These are phyloP conservation scores for Anabacerthia variegaticeps DNA, from an alignment of 2,797 vertebrate species.

Conservation along the genomic window DNA sequence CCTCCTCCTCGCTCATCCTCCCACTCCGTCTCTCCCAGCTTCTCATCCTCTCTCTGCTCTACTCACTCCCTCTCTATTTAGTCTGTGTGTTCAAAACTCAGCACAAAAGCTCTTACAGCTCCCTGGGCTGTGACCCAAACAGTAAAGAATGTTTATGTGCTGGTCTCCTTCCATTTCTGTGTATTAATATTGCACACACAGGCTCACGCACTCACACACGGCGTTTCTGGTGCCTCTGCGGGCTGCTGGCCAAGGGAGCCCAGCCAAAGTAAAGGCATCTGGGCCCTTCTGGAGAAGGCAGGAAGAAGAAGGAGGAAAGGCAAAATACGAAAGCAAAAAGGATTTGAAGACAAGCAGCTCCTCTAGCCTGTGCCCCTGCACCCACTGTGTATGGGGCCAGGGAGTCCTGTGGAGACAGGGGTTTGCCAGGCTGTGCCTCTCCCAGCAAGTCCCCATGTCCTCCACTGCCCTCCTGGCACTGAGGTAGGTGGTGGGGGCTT, in stretches of 20 bases:
- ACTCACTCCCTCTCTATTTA: slow-evolving; percentile 4
- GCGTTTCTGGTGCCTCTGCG: slow-evolving; percentile 18
- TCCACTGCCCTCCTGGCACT: background rate
- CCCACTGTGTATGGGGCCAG: background rate
- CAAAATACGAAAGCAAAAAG: slow-evolving; percentile 23
- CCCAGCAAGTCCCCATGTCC: rapidly evolving
- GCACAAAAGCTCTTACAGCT: slow-evolving; percentile 63
- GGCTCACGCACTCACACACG: slow-evolving; percentile 10
- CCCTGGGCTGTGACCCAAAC: slow-evolving; percentile 67
- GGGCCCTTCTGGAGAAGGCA: slow-evolving; percentile 53
- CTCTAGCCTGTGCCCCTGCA: background rate
- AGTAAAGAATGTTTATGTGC: slow-evolving; percentile 71
- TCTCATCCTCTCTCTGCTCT: background rate
- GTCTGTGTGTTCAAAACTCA: slow-evolving; percentile 32
- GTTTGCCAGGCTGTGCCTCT: background rate
- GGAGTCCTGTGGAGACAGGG: rapidly evolving
- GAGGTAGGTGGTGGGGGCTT: background rate
- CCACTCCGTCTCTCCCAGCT: background rate
- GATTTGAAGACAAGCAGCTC: background rate
- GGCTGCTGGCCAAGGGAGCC: slow-evolving; percentile 57
- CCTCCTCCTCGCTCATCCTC: background rate
- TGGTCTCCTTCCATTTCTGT: slow-evolving; percentile 67
- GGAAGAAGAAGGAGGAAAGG: background rate
- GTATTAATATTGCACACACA: slow-evolving; percentile 53
- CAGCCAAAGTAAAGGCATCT: slow-evolving; percentile 69